Percentiles rank a stretch among this genome's conserved stretches.
phyloP scores from a whole-genome alignment of 1,140 invertebrate species.

The Bombus waltoni region DNA sequence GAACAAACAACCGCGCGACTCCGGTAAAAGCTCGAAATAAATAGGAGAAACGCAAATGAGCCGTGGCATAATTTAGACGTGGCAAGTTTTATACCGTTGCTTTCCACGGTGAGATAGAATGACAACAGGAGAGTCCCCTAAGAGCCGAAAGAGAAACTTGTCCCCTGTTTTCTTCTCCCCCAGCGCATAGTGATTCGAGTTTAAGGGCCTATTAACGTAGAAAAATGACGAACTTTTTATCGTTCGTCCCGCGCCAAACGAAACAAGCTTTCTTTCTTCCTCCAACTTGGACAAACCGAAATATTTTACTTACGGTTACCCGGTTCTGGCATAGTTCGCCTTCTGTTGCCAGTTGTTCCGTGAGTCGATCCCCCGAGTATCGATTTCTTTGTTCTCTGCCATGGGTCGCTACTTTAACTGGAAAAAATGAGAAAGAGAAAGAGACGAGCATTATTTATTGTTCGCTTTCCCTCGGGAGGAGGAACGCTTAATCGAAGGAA shows the following conservation, averaged over 20 bases:
- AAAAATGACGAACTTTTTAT: background rate
- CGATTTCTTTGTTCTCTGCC: background rate
- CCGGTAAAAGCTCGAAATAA: background rate
- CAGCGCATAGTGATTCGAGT: background rate
- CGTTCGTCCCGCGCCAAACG: background rate
- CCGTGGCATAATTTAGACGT: background rate
- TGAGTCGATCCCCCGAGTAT: background rate
- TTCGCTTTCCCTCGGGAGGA: slow-evolving; percentile 5
- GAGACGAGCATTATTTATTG: slow-evolving; percentile 3
- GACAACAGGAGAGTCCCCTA: too few relatives aligned
- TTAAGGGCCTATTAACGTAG: background rate
- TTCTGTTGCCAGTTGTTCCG: background rate
- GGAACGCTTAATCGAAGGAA: background rate
- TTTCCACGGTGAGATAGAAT: background rate
- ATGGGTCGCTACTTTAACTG: background rate
- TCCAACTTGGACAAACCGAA: background rate
- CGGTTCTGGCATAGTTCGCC: background rate
- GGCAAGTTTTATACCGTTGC: background rate
- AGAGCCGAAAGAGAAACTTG: slow-evolving; percentile 8
- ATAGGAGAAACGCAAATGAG: slow-evolving; percentile 13
- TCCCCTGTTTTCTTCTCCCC: background rate
- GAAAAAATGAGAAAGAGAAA: slow-evolving; percentile 4
- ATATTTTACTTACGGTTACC: background rate
- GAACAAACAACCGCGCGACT: background rate
- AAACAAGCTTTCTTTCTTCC: background rate